A percentile compares a stretch with the other conserved stretches of the same genome.
Conservation (phyloP, 2,797 vertebrate genomes). For the Uromys caudimaculatus region DNA sequence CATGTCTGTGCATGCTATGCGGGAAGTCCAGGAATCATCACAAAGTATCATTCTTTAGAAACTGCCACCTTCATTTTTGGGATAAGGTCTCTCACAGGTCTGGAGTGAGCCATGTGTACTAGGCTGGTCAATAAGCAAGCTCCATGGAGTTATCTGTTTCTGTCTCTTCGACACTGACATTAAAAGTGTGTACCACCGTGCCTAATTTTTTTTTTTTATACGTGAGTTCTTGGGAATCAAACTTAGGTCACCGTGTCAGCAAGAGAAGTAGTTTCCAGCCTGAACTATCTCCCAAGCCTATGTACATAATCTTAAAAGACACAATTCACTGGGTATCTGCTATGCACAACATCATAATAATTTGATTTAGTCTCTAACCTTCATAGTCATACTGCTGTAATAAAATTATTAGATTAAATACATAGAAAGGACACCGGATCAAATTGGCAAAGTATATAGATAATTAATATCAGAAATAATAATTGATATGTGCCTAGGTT, state of each 20-base stretch:
- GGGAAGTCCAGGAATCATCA: background rate
- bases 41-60: background rate
- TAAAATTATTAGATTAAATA: slow-evolving; percentile 28
- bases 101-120: background rate
- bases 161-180: background rate
- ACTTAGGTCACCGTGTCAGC: background rate
- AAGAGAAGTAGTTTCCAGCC: background rate
- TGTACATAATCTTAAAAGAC: slow-evolving; percentile 16
- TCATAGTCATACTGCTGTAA: background rate
- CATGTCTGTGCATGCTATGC: background rate
- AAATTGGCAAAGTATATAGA: slow-evolving; percentile 14
- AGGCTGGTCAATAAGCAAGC: background rate
- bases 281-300: background rate
- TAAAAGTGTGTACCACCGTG: background rate
- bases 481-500: slow-evolving; percentile 15
- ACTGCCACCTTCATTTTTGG: background rate
- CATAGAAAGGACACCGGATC: slow-evolving; percentile 1
- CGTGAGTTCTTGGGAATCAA: background rate
- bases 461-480: slow-evolving; percentile 4
- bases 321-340: background rate
- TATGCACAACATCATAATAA: background rate
- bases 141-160: background rate
- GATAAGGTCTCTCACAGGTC: background rate
- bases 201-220: background rate
- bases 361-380: slow-evolving; percentile 39